These are phyloP conservation scores for Palythoa heliodiscus DNA, from an alignment of 92 coral and sea anemone species.

Conservation along the genomic window DNA sequence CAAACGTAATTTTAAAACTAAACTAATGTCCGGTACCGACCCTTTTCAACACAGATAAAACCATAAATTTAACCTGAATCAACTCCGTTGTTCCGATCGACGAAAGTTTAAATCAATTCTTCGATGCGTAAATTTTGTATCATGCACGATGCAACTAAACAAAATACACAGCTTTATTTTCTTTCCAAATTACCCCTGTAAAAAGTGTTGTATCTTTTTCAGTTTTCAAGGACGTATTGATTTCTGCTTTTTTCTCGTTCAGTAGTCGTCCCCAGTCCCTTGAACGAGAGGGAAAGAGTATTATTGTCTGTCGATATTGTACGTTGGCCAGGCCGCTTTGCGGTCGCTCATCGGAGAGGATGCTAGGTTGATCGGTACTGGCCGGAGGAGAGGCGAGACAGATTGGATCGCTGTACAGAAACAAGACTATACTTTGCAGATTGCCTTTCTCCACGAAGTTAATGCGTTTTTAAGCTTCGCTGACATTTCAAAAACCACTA, in stretches of 20 bases:
- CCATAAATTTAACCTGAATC: too few relatives aligned
- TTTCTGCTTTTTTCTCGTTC: background rate
- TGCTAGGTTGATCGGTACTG: slow-evolving; percentile 4
- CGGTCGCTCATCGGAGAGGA: slow-evolving; percentile 33
- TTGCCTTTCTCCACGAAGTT: slow-evolving; percentile 28
- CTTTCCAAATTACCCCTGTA: background rate
- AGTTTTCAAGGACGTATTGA: background rate
- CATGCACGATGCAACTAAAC: too few relatives aligned
- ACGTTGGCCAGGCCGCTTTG: slow-evolving; percentile 66
- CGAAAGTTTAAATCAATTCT: too few relatives aligned
- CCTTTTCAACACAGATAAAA: too few relatives aligned
- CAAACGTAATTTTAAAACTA: too few relatives aligned
- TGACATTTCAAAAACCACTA: slow-evolving; percentile 17
- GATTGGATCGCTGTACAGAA: slow-evolving; percentile 6
- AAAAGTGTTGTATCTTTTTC: background rate
- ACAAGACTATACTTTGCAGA: slow-evolving; percentile 11
- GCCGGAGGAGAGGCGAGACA: slow-evolving; percentile 8
- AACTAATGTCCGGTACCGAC: too few relatives aligned
- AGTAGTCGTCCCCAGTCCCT: background rate
- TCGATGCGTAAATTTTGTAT: too few relatives aligned
- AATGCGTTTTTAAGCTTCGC: slow-evolving; percentile 19
- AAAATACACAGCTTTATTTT: too few relatives aligned
- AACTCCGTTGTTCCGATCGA: too few relatives aligned
- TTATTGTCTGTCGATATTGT: slow-evolving; percentile 61
- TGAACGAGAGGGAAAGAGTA: slow-evolving; percentile 50